A percentile compares a stretch with the other conserved stretches of the same genome.
Evolutionary conservation across 2,113 vertebrate species (phyloP).

Genomic region (Leptosomus discolor): DNA sequence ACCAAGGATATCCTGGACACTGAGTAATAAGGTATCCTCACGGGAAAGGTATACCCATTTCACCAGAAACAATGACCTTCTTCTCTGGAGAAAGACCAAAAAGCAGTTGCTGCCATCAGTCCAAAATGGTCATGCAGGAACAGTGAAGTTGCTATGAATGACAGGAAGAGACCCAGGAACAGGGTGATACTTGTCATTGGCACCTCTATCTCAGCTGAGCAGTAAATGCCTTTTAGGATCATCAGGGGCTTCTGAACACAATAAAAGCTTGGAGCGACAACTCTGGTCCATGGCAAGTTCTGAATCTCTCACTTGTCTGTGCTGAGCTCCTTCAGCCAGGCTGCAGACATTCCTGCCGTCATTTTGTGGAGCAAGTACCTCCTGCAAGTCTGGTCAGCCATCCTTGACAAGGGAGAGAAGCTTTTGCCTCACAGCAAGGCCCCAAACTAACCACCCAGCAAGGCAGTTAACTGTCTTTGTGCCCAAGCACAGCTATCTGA

Average conservation of each 20-base stretch:
- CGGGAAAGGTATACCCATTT: not conserved
- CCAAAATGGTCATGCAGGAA: not conserved
- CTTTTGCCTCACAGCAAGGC: not conserved
- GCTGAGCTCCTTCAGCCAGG: not conserved
- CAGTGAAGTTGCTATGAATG: not conserved
- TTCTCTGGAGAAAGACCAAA: not conserved
- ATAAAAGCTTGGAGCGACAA: not conserved
- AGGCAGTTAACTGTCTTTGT: not conserved
- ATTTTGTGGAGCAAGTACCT: not conserved
- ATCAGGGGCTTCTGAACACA: not conserved
- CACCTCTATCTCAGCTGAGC: not conserved
- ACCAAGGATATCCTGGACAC: not conserved
- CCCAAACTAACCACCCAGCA: not conserved
- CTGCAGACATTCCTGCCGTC: not conserved
- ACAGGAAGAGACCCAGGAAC: not conserved
- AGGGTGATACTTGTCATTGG: not conserved
- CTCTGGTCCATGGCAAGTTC: accelerated
- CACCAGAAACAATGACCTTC: not conserved
- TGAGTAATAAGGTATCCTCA: not conserved
- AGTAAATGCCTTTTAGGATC: not conserved
- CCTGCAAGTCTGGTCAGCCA: not conserved
- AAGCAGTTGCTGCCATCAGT: not conserved
- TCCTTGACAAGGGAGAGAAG: not conserved
- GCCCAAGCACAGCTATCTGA: not conserved
- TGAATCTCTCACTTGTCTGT: not conserved